Base-by-base conservation (phyloP, 2,888 invertebrate genomes). In the Eilema caniola region DNA sequence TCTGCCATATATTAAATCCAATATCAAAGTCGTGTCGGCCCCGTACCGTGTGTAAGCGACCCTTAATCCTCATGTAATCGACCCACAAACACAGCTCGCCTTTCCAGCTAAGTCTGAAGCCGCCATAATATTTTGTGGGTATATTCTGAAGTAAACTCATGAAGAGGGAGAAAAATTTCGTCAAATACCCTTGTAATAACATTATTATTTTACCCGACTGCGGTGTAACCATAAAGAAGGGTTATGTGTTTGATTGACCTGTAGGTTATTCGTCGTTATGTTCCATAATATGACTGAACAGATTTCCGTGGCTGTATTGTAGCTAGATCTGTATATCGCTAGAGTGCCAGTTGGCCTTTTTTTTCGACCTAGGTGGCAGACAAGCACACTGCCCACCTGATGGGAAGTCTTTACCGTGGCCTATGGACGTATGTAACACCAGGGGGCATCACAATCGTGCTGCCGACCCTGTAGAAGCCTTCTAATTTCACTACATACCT, bases 51-150 rank as follows among this genome's bases (percentile, higher is more conserved):
- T 28, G 61, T 20, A 31, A n/a, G 1, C 11, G 33, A 61, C 61
- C 20, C 56, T 69, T 75, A 73, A 77, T 75, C 75, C 69, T 60
- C 14, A 24, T 60, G 59, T 71, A 78, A 71, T 75, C 73, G 64
- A 57, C n/a, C 64, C 69, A 23, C 70, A 59, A 69, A 71, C 68
- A 64, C 23, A 37, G 62, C 41, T 62, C 23, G 14, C 24, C 59
- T 59, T 59, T 28, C 28, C 24, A 62, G 33, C 33, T 25, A 59
- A 33, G 33, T 62, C n/a, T 62, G 23, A 33, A 31, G 12, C n/a
- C 62, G 11, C 24, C 12, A 23, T 23, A 62, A 23, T 20, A n/a
- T 14, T 31, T 59, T 25, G 59, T 59, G 59, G 2, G 53, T 53
- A 53, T 53, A 53, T n/a, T 53, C n/a, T 53, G n/a, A 53, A 53